Percentiles rank a stretch among this genome's conserved stretches.
phyloP scores from a whole-genome alignment of 2,113 vertebrate genomes.

The Phylloscopus trochilus region DNA sequence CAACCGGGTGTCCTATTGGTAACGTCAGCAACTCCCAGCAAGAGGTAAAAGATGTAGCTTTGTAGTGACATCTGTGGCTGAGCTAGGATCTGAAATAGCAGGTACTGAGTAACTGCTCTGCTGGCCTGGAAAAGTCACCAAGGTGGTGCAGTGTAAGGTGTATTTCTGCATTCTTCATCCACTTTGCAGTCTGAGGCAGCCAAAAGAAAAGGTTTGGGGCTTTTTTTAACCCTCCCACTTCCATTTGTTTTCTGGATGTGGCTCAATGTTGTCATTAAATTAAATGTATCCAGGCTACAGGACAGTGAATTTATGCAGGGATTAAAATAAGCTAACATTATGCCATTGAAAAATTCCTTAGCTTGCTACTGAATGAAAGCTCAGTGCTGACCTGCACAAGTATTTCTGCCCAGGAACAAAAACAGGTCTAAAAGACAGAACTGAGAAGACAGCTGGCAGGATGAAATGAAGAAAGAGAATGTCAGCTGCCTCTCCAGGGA shows the following conservation, averaged over 20 bases:
- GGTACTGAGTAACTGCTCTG: background rate
- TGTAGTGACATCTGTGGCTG: background rate
- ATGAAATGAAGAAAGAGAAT: constrained; percentile 39
- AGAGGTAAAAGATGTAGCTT: background rate
- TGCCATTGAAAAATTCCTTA: constrained; percentile 11
- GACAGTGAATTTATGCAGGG: background rate
- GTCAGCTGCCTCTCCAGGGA: constrained; percentile 18
- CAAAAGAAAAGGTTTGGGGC: background rate
- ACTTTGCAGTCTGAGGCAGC: background rate
- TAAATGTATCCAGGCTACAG: background rate
- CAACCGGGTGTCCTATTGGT: background rate
- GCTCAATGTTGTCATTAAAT: background rate
- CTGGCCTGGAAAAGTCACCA: constrained; percentile 4
- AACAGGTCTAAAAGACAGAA: constrained; percentile 33
- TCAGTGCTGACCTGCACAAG: constrained; percentile 4
- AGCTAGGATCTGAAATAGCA: background rate
- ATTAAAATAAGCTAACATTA: constrained; percentile 20
- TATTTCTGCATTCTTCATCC: background rate
- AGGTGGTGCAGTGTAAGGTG: background rate
- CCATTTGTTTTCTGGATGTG: background rate
- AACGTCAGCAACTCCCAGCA: background rate
- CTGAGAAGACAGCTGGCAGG: constrained; percentile 46
- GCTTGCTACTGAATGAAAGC: constrained; percentile 9
- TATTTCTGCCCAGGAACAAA: constrained; percentile 40
- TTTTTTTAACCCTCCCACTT: background rate